Evolutionary conservation across 2,888 invertebrate genomes (phyloP).

Genomic region (Plagodis dolabraria): DNA sequence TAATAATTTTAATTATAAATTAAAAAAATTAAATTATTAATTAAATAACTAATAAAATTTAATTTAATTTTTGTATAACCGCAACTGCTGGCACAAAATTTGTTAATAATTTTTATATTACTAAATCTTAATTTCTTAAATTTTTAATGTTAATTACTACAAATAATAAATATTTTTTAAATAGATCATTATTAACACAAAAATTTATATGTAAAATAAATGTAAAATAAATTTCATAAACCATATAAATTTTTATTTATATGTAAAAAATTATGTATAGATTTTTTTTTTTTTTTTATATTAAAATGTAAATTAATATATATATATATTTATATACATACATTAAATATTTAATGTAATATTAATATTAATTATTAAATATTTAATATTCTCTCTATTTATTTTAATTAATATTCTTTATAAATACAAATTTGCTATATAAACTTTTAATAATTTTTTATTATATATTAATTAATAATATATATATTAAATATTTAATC

Average conservation of each 20-base stretch:
- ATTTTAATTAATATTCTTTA: too few species aligned
- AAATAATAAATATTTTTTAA: not conserved
- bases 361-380: too few species aligned
- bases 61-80: slow-evolving; percentile 87
- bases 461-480: too few species aligned
- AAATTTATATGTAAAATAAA: slow-evolving; percentile 85
- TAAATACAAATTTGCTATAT: too few species aligned
- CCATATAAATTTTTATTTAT: slow-evolving; percentile 78
- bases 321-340: too few species aligned
- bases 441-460: too few species aligned
- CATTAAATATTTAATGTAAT: too few species aligned
- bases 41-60: slow-evolving; percentile 73
- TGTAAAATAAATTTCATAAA: slow-evolving; percentile 75
- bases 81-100: slow-evolving; percentile 89
- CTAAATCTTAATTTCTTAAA: slow-evolving; percentile 86
- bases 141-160: slow-evolving; percentile 82
- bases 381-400: too few species aligned
- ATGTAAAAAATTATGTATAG: slow-evolving; percentile 49
- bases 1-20: slow-evolving; percentile 52
- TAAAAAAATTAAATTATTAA: slow-evolving; percentile 64
- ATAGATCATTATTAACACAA: slow-evolving; percentile 53
- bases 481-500: too few species aligned
- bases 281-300: slow-evolving; percentile 67
- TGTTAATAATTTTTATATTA: slow-evolving; percentile 84
- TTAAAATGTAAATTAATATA: too few species aligned